phyloP scores from a whole-genome alignment of 2,888 invertebrate genomes.

The Meliscaeva auricollis region DNA sequence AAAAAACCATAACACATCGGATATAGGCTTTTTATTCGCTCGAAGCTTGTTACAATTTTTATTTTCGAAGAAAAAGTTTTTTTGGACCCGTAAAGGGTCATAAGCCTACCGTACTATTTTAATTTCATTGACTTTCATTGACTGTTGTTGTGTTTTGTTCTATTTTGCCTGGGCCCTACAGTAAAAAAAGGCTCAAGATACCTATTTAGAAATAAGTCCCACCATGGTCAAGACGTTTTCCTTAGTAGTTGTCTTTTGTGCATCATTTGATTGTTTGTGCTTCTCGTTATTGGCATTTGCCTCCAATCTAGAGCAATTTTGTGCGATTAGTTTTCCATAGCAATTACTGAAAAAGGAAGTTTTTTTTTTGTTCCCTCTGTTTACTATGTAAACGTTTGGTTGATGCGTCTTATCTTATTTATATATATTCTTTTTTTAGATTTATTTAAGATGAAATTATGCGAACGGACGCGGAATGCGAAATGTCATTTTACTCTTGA shows the following conservation, averaged over 20 bases:
- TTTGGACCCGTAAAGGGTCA: too few species aligned
- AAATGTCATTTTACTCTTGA: slow-evolving; percentile 57
- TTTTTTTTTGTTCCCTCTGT: background rate
- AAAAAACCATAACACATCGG: too few species aligned
- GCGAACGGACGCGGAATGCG: slow-evolving; percentile 43
- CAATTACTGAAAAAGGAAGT: slow-evolving; percentile 63
- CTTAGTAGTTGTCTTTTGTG: slow-evolving; percentile 13
- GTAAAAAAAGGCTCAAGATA: too few species aligned
- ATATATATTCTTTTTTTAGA: background rate
- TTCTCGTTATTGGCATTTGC: slow-evolving; percentile 71
- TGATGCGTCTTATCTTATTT: slow-evolving; percentile 1
- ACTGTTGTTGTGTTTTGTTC: too few species aligned
- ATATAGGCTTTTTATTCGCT: too few species aligned
- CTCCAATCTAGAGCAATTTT: slow-evolving; percentile 76
- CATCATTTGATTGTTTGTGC: slow-evolving; percentile 24
- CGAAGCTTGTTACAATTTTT: too few species aligned
- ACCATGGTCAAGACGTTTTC: background rate
- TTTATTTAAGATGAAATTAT: slow-evolving; percentile 32
- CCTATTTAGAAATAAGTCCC: background rate
- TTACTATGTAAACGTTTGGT: background rate
- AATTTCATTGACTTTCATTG: too few species aligned
- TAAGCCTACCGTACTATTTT: too few species aligned
- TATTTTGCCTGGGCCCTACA: background rate
- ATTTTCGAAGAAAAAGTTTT: too few species aligned
- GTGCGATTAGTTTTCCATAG: slow-evolving; percentile 76